phyloP scores from a whole-genome alignment of 2,888 invertebrate genomes.

The Choreutis nemorana region DNA sequence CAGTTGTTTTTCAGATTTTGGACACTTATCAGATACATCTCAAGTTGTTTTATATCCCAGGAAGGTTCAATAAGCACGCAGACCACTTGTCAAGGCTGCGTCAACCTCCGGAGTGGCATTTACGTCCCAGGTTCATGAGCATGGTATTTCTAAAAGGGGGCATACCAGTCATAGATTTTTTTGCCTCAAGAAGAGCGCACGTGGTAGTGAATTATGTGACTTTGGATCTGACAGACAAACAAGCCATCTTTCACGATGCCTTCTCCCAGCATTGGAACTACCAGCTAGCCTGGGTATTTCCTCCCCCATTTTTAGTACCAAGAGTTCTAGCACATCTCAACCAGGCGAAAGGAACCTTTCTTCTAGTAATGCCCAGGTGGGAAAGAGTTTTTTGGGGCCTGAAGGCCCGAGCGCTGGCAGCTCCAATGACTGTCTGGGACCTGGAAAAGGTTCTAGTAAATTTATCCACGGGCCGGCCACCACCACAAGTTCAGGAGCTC shows the following conservation, averaged over 20 bases:
- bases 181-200: constrained; percentile 11
- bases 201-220: constrained; percentile 18
- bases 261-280: constrained; percentile 9
- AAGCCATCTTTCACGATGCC: constrained; percentile 7
- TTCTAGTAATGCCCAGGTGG: constrained; percentile 4
- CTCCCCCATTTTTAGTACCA: constrained; percentile 7
- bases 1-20: constrained; percentile 8
- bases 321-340: constrained; percentile 1
- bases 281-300: constrained; percentile 10
- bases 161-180: constrained; percentile 10
- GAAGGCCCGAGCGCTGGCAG: constrained; percentile 2
- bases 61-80: constrained; percentile 14
- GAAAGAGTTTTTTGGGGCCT: constrained; percentile 5
- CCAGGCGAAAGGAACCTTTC: background rate
- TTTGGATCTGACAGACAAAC: constrained; percentile 12
- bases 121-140: constrained; percentile 8
- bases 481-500: constrained; percentile 10
- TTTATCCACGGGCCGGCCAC: constrained; percentile 8
- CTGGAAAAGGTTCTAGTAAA: constrained; percentile 4
- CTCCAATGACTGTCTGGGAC: constrained; percentile 1
- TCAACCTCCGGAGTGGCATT: constrained; percentile 14
- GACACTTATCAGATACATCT: constrained; percentile 11
- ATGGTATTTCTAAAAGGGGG: constrained; percentile 8
- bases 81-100: constrained; percentile 13
- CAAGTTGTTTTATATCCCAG: constrained; percentile 12